phyloP scores from a whole-genome alignment of 2,113 vertebrate species.

The Catagonus wagneri region DNA sequence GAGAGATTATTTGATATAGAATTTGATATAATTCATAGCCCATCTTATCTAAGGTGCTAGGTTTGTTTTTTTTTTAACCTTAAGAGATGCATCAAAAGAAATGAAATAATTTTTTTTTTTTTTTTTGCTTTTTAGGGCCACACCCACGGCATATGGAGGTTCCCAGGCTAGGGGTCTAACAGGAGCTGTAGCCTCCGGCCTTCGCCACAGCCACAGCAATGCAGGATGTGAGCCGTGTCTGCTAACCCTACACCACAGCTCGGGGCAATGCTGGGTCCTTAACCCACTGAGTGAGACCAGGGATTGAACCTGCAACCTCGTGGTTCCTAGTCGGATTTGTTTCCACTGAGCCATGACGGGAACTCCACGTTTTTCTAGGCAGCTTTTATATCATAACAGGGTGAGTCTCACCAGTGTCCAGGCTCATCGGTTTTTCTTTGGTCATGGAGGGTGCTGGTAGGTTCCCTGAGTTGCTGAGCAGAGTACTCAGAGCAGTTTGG shows the following conservation, averaged over 20 bases:
- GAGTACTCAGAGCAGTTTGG: not conserved
- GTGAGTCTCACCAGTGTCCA: not conserved
- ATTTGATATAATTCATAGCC: not conserved
- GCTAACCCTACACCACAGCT: too few relatives aligned
- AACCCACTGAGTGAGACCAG: too few relatives aligned
- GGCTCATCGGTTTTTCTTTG: not conserved
- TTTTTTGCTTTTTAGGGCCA: not conserved
- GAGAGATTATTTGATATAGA: slow-evolving; percentile 11
- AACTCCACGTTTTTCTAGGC: not conserved
- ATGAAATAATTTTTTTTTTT: not conserved
- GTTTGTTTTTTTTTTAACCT: not conserved
- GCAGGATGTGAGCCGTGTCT: too few relatives aligned
- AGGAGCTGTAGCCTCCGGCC: too few relatives aligned
- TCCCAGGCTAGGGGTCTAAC: too few relatives aligned
- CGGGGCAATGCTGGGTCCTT: too few relatives aligned
- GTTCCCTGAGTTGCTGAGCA: not conserved
- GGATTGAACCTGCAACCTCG: too few relatives aligned
- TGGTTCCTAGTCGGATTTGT: too few relatives aligned
- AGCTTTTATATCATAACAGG: not conserved
- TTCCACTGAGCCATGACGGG: too few relatives aligned
- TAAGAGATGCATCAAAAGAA: not conserved
- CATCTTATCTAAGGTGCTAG: not conserved
- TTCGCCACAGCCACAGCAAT: too few relatives aligned
- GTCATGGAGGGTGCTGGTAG: not conserved
- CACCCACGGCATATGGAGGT: too few relatives aligned